Percentiles rank a stretch among this genome's conserved stretches.
Evolutionary conservation across 2,888 invertebrate species (phyloP).

Genomic region (Aricia artaxerxes): DNA sequence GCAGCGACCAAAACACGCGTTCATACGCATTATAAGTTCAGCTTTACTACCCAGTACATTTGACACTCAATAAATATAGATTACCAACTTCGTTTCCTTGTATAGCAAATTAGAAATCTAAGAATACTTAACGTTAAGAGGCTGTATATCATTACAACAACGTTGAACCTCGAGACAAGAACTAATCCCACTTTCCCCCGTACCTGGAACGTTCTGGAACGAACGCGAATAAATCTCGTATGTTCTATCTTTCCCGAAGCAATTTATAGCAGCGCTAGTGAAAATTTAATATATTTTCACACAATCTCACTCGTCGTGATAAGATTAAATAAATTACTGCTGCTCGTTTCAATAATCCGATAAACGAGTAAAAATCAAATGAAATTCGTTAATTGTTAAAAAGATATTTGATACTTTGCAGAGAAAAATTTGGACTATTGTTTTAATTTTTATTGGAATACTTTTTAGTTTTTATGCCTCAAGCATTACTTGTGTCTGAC

Average conservation of each 20-base stretch:
- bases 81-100: too few species aligned
- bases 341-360: not conserved
- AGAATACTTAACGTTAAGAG: not conserved
- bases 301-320: not conserved
- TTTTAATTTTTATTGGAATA: too few species aligned
- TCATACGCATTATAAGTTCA: too few species aligned
- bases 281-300: constrained; percentile 15
- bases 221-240: constrained; percentile 14
- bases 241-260: constrained; percentile 6
- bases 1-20: too few species aligned
- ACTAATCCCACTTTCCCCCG: not conserved
- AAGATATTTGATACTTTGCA: too few species aligned
- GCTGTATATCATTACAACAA: not conserved
- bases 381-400: too few species aligned
- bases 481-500: too few species aligned
- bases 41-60: too few species aligned
- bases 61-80: too few species aligned
- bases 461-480: too few species aligned
- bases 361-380: not conserved
- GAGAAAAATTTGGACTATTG: too few species aligned
- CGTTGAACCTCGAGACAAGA: not conserved
- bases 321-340: constrained; percentile 8
- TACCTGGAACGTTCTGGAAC: not conserved
- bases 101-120: not conserved
- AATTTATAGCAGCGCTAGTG: constrained; percentile 17